These are phyloP conservation scores for Oreochromis spilurus DNA, from an alignment of 2,113 vertebrate genomes.

Conservation along the genomic window DNA sequence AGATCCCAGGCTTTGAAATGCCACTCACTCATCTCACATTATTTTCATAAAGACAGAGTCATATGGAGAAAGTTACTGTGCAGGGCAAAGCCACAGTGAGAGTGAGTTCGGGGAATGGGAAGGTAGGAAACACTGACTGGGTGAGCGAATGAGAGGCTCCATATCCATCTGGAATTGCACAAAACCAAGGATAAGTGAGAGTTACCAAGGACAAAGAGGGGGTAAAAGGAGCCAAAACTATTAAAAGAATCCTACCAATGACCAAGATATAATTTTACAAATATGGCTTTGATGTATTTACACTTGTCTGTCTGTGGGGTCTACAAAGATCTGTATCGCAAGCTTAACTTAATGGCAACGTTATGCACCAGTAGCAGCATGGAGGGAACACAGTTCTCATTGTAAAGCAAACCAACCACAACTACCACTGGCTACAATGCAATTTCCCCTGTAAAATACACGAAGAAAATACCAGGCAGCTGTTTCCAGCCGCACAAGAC, in stretches of 20 bases:
- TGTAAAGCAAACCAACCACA: constrained; percentile 38
- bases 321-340: background rate
- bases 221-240: background rate
- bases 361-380: background rate
- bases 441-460: constrained; percentile 50
- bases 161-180: constrained; percentile 23
- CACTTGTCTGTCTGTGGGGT: constrained; percentile 24
- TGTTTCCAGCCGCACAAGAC: constrained; percentile 58
- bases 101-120: constrained; percentile 2
- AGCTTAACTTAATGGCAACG: constrained; percentile 15
- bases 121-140: constrained; percentile 18
- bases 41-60: constrained; percentile 39
- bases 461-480: constrained; percentile 43
- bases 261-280: background rate
- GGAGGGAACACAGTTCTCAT: constrained; percentile 35
- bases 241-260: background rate
- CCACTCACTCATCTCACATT: constrained; percentile 50
- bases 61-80: constrained; percentile 60
- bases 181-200: constrained; percentile 20
- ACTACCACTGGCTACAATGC: constrained; percentile 32
- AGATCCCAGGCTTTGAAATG: constrained; percentile 61
- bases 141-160: constrained; percentile 28
- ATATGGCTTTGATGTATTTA: background rate
- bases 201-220: background rate
- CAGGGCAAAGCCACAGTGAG: constrained; percentile 15